Evolutionary conservation across 2,113 vertebrate genomes (phyloP).

Genomic region (Brachyhypopomus occidentalis): DNA sequence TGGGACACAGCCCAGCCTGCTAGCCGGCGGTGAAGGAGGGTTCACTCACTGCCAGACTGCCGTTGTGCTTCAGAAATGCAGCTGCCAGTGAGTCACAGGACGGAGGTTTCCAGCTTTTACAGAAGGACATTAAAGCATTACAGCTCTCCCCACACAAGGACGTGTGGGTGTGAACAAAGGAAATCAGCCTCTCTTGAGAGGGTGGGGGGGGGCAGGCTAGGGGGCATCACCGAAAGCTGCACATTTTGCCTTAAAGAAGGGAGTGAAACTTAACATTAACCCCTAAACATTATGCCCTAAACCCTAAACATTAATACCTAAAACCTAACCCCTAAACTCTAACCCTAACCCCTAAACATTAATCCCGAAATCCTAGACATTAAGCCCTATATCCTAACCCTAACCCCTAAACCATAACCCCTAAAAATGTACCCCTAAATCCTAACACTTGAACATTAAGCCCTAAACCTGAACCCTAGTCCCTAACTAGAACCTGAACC

Average conservation of each 20-base stretch:
- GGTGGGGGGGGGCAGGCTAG: too few relatives aligned
- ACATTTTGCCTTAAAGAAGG: not conserved
- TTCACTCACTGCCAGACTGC: constrained; percentile 17
- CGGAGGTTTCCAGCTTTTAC: constrained; percentile 26
- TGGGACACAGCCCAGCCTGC: constrained; percentile 17
- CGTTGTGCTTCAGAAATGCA: constrained; percentile 28
- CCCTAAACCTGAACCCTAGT: too few relatives aligned
- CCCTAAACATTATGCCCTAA: too few relatives aligned
- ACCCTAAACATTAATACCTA: too few relatives aligned
- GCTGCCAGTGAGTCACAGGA: constrained; percentile 34
- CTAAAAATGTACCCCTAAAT: too few relatives aligned
- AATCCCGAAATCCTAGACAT: too few relatives aligned
- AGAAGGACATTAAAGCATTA: not conserved
- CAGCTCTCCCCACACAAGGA: constrained; percentile 5
- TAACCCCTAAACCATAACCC: too few relatives aligned
- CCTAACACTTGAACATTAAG: too few relatives aligned
- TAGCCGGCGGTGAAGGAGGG: not conserved
- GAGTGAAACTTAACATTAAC: not conserved
- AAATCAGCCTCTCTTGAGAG: constrained; percentile 8
- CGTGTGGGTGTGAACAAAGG: constrained; percentile 26
- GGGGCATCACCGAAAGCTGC: constrained; percentile 7
- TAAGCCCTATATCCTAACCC: too few relatives aligned
- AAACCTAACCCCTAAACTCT: too few relatives aligned
- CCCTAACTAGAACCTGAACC: too few relatives aligned
- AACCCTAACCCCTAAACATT: too few relatives aligned